These are phyloP conservation scores for Poecilus cupreus DNA, from an alignment of 2,888 invertebrate genomes.

Conservation along the genomic window DNA sequence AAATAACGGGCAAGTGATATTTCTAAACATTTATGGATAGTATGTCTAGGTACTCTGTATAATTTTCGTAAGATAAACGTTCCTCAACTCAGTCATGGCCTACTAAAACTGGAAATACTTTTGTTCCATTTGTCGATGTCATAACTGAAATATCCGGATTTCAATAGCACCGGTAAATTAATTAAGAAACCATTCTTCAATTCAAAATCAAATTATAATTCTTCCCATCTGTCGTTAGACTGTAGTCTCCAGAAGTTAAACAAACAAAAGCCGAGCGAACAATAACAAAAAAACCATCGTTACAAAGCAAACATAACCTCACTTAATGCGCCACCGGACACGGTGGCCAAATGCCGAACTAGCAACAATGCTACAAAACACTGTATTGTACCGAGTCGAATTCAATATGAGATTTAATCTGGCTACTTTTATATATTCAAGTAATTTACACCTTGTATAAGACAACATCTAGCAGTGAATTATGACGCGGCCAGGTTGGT, in stretches of 20 bases:
- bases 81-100: not conserved
- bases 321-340: conserved; percentile 24
- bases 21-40: no score
- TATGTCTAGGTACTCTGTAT: no score
- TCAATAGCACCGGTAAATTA: conserved; percentile 32
- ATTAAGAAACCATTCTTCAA: conserved; percentile 12
- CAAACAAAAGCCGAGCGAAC: conserved; percentile 18
- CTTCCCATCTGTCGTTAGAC: conserved; percentile 16
- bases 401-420: conserved; percentile 26
- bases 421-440: conserved; percentile 32
- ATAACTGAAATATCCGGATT: conserved; percentile 24
- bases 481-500: conserved; percentile 26
- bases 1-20: no score
- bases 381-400: not conserved
- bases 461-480: conserved; percentile 37
- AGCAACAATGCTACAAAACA: conserved; percentile 20
- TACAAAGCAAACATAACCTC: conserved; percentile 37
- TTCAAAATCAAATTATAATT: conserved; percentile 29
- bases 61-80: not conserved
- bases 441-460: conserved; percentile 53
- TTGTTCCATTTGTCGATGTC: conserved; percentile 11
- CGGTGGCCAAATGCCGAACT: conserved; percentile 45
- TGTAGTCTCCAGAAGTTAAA: conserved; percentile 1
- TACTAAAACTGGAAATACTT: conserved; percentile 17
- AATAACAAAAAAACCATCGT: conserved; percentile 27